These are phyloP conservation scores for Tiliqua scincoides DNA, from an alignment of 2,113 vertebrate species.

Conservation along the genomic window DNA sequence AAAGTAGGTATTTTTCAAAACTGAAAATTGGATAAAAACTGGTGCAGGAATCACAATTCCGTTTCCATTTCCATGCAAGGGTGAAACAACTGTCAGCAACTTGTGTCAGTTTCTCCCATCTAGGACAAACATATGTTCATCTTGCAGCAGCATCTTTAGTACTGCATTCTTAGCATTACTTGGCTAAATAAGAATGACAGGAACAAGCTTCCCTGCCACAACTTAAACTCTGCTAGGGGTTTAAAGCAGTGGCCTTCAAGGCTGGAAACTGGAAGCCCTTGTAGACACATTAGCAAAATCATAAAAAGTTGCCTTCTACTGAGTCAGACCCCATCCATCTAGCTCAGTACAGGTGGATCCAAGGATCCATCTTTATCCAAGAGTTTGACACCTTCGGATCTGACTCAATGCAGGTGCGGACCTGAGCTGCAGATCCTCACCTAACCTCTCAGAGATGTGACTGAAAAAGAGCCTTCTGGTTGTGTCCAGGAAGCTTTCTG, in stretches of 20 bases:
- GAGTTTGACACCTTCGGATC: too few species aligned
- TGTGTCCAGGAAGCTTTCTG: too few species aligned
- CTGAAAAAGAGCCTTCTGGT: too few species aligned
- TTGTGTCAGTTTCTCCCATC: not conserved
- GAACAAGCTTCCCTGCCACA: not conserved
- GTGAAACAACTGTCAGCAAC: not conserved
- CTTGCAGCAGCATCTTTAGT: not conserved
- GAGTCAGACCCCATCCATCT: too few species aligned
- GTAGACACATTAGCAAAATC: not conserved
- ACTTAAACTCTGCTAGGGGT: not conserved
- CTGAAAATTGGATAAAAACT: not conserved
- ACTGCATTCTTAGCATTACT: not conserved
- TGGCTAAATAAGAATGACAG: not conserved
- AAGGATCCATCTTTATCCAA: too few species aligned
- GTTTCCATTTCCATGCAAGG: not conserved
- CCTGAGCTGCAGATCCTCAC: too few species aligned
- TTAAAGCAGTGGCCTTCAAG: not conserved
- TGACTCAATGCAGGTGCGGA: too few species aligned
- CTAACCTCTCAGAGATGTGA: too few species aligned
- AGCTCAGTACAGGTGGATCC: too few species aligned
- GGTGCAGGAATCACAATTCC: not conserved
- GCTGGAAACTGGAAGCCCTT: not conserved
- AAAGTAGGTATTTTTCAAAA: not conserved
- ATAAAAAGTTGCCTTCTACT: too few species aligned
- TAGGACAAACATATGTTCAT: not conserved